These are phyloP conservation scores for Eilema griseolum DNA, from an alignment of 2,888 invertebrate genomes.

Conservation along the genomic window DNA sequence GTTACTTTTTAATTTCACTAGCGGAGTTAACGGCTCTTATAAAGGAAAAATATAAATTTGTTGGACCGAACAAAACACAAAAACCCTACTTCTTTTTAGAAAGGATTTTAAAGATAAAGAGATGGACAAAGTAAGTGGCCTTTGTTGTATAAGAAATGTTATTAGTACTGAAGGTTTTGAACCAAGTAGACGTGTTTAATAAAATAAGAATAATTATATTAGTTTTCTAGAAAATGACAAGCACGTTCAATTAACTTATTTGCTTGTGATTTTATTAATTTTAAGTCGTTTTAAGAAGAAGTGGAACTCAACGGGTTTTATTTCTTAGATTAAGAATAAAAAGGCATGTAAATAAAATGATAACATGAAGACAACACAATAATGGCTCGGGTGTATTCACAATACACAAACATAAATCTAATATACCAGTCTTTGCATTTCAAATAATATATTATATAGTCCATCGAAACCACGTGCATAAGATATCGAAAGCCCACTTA, in stretches of 20 bases:
- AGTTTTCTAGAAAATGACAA: background rate
- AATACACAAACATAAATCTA: background rate
- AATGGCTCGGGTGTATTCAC: no score
- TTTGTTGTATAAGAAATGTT: slow-evolving; percentile 36
- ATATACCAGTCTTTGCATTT: background rate
- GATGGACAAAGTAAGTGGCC: slow-evolving; percentile 34
- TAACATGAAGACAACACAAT: background rate
- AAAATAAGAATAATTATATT: background rate
- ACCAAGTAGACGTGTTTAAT: background rate
- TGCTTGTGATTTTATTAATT: background rate
- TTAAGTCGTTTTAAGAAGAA: no score
- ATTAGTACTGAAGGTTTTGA: slow-evolving; percentile 17
- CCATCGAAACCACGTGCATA: background rate
- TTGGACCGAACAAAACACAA: slow-evolving; percentile 45
- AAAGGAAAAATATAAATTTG: slow-evolving; percentile 52
- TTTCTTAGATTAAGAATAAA: no score
- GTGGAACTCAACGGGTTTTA: no score
- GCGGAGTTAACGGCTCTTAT: slow-evolving; percentile 50
- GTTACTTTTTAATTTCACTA: slow-evolving; percentile 61
- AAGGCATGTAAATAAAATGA: no score
- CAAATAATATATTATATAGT: background rate
- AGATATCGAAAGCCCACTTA: background rate
- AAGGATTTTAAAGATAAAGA: slow-evolving; percentile 51
- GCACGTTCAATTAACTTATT: background rate
- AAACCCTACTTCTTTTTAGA: slow-evolving; percentile 49